Conservation (phyloP, 2,888 invertebrate genomes). For the Elgonia sp. region DNA sequence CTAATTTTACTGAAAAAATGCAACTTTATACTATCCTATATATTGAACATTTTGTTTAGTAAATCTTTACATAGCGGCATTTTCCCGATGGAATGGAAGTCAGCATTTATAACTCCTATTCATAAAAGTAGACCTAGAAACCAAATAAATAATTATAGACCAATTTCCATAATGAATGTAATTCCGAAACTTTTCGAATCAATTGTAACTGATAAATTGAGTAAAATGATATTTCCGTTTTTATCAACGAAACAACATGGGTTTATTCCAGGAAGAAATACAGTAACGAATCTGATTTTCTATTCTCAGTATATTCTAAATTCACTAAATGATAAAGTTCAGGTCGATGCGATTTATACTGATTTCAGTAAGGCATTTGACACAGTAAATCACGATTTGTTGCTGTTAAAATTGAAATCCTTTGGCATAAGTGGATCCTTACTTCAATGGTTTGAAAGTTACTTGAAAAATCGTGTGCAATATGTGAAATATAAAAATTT, state of each 20-base stretch:
- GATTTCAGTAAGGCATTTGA: slow-evolving; percentile 10
- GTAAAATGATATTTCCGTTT: neutral
- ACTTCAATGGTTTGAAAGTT: neutral
- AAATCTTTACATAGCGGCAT: no score
- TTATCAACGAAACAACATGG: neutral
- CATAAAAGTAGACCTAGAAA: no score
- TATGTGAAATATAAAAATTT: slow-evolving; percentile 1
- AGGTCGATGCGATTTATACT: neutral
- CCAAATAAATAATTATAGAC: no score
- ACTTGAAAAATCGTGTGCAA: neutral
- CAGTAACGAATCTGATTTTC: neutral
- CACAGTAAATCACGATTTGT: neutral
- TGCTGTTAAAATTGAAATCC: neutral
- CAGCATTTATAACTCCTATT: slow-evolving; percentile 8
- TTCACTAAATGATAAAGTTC: no score
- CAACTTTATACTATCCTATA: no score
- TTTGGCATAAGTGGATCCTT: neutral
- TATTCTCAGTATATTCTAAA: neutral
- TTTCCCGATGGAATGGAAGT: no score
- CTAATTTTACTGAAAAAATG: no score
- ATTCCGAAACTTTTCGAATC: no score
- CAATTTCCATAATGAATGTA: no score
- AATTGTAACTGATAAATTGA: slow-evolving; percentile 1
- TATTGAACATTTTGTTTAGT: no score
- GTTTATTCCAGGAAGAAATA: neutral